Evolutionary conservation across 2,797 vertebrate genomes (phyloP).

Genomic region (Discoglossus pictus): DNA sequence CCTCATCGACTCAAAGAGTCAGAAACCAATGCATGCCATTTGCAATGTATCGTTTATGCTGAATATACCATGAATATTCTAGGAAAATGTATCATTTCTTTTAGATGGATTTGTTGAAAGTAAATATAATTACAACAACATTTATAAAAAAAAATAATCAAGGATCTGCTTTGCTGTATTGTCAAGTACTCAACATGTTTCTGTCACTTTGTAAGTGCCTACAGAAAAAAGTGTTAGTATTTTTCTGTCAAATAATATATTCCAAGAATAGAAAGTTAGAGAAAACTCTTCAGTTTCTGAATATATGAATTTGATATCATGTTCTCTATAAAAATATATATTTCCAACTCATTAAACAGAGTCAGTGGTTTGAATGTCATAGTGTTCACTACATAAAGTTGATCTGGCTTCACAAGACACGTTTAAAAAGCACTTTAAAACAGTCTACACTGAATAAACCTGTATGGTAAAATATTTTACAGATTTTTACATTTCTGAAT

Average conservation of each 20-base stretch:
- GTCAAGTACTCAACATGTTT: constrained; percentile 1
- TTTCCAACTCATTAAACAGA: constrained; percentile 1
- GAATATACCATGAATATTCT: neutral
- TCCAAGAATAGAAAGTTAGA: constrained; percentile 7
- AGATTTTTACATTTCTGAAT: too few relatives aligned
- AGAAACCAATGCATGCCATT: too few relatives aligned
- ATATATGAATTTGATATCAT: neutral
- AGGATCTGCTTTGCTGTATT: neutral
- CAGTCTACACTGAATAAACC: too few relatives aligned
- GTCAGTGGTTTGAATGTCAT: neutral
- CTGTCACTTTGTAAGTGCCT: neutral
- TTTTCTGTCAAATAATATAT: neutral
- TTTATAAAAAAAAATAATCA: neutral
- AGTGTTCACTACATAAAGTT: neutral
- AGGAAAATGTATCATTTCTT: neutral
- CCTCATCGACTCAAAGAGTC: too few relatives aligned
- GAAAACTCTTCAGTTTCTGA: neutral
- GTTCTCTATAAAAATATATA: neutral
- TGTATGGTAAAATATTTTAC: too few relatives aligned
- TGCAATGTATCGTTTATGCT: too few relatives aligned
- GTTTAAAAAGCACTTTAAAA: too few relatives aligned
- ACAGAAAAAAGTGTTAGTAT: neutral
- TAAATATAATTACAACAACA: neutral
- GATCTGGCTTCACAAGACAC: neutral
- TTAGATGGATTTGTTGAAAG: neutral